A percentile compares a stretch with the other conserved stretches of the same genome.
These are phyloP conservation scores for Tridacna gigas DNA, from an alignment of 2,888 invertebrate species.

Conservation along the genomic window DNA sequence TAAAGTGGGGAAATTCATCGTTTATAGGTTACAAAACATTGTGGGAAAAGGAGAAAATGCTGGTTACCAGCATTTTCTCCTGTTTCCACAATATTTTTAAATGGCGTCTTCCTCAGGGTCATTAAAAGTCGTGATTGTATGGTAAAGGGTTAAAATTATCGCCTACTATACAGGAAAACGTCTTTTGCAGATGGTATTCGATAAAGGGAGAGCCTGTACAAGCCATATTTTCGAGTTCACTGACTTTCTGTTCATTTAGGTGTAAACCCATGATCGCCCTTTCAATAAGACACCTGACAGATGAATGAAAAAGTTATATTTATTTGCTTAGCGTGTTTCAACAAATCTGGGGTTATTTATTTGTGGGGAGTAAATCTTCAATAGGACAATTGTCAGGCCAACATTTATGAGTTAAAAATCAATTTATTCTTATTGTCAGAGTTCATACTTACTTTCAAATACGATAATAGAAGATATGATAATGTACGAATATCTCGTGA, in stretches of 20 bases:
- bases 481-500: too few relatives aligned
- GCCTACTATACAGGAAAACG: too few relatives aligned
- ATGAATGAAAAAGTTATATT: slow-evolving; percentile 3
- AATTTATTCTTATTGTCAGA: too few relatives aligned
- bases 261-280: neutral
- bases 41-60: neutral
- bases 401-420: too few relatives aligned
- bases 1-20: too few relatives aligned
- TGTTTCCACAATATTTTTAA: neutral
- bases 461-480: too few relatives aligned
- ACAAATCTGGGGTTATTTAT: slow-evolving; percentile 3
- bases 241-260: neutral
- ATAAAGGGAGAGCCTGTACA: neutral
- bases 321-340: slow-evolving; percentile 6
- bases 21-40: neutral
- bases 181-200: too few relatives aligned
- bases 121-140: too few relatives aligned
- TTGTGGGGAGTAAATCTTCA: neutral
- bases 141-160: too few relatives aligned
- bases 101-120: neutral
- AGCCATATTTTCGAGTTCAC: neutral
- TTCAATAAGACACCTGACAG: neutral
- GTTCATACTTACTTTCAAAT: too few relatives aligned
- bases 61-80: neutral
- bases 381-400: neutral